Evolutionary conservation across 2,888 invertebrate genomes (phyloP).

Genomic region (Drosophila stalkeri): DNA sequence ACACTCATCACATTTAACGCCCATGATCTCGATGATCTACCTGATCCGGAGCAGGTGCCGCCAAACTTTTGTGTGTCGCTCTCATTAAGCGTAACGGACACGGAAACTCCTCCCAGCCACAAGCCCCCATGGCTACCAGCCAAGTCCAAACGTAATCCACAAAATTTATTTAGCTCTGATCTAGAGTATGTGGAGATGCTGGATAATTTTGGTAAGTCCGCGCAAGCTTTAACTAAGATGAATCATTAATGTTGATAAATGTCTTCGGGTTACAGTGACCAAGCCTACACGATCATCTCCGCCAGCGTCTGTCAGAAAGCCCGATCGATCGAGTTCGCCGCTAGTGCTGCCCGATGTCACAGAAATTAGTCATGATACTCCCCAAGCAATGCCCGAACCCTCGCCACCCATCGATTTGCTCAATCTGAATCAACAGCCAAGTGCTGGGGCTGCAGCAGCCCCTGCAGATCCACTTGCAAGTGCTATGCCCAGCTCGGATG

Average conservation of each 20-base stretch:
- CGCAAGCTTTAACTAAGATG: background rate
- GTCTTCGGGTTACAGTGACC: conserved; percentile 81
- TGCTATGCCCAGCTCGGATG: conserved; percentile 82
- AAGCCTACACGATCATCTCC: conserved; percentile 84
- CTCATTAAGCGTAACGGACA: conserved; percentile 90
- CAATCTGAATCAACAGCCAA: conserved; percentile 85
- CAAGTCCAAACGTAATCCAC: conserved; percentile 86
- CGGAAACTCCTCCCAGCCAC: conserved; percentile 88
- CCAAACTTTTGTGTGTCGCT: conserved; percentile 89
- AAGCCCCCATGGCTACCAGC: conserved; percentile 92
- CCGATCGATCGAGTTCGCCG: conserved; percentile 64
- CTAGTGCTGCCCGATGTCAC: conserved; percentile 83
- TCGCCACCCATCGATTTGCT: conserved; percentile 87
- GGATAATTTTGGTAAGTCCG: conserved; percentile 90
- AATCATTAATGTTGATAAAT: background rate
- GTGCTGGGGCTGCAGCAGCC: conserved; percentile 55
- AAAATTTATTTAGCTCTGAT: conserved; percentile 89
- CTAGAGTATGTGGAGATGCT: conserved; percentile 93
- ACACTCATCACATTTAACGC: conserved; percentile 91
- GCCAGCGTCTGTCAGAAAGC: conserved; percentile 73
- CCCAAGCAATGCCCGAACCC: conserved; percentile 81
- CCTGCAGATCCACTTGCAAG: conserved; percentile 74
- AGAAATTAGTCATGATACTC: conserved; percentile 71
- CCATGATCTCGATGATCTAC: conserved; percentile 92
- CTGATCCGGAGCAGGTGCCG: conserved; percentile 90